Evolutionary conservation across 2,888 invertebrate genomes (phyloP).

Genomic region (Neria commutata): DNA sequence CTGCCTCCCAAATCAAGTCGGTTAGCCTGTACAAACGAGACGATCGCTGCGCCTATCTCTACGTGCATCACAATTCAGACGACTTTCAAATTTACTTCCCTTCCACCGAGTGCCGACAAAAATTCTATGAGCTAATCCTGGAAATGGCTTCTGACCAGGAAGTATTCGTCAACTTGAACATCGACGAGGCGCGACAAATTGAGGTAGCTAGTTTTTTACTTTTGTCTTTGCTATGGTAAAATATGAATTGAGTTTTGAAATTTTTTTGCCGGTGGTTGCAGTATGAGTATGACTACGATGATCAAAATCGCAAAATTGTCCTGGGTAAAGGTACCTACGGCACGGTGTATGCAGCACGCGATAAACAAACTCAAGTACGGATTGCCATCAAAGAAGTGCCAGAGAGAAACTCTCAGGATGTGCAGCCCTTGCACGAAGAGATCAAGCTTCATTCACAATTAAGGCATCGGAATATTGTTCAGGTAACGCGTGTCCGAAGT

Average conservation of each 20-base stretch:
- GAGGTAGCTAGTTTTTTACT: conserved; percentile 66
- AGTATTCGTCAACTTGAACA: conserved; percentile 77
- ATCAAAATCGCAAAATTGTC: conserved; percentile 81
- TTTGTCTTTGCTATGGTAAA: background rate
- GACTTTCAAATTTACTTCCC: conserved; percentile 99
- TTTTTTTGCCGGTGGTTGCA: conserved; percentile 55
- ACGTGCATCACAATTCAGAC: conserved; percentile 97
- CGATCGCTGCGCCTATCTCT: conserved; percentile 92
- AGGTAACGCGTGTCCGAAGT: conserved; percentile 65
- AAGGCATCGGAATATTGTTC: conserved; percentile 95
- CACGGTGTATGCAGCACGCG: conserved; percentile 90
- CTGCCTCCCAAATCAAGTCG: conserved; percentile 69
- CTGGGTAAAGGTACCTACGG: conserved; percentile 97
- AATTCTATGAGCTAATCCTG: conserved; percentile 82
- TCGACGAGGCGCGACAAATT: conserved; percentile 72
- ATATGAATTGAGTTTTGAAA: background rate
- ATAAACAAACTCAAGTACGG: conserved; percentile 89
- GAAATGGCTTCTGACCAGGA: conserved; percentile 88
- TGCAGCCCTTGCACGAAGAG: conserved; percentile 98
- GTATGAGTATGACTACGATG: conserved; percentile 95
- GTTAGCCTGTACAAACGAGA: conserved; percentile 92
- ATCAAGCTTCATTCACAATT: conserved; percentile 96
- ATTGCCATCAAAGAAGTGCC: conserved; percentile 99
- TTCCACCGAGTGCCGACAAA: conserved; percentile 81
- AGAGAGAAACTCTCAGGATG: conserved; percentile 92